These are phyloP conservation scores for Xylocampa areola DNA, from an alignment of 2,888 invertebrate genomes.

Conservation along the genomic window DNA sequence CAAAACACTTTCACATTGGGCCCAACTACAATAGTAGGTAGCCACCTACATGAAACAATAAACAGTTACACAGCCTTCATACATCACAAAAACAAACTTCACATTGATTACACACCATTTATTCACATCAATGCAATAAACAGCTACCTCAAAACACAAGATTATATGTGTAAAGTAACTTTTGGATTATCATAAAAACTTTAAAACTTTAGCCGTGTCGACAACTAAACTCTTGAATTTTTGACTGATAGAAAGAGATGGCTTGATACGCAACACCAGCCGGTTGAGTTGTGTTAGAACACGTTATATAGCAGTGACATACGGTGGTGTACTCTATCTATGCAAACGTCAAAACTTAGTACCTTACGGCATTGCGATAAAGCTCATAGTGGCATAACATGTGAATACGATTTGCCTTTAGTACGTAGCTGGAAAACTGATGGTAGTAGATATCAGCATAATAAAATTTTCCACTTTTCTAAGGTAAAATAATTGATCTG, in stretches of 20 bases:
- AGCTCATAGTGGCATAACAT: constrained; percentile 11
- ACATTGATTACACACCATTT: constrained; percentile 39
- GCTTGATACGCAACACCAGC: constrained; percentile 63
- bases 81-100: constrained; percentile 66
- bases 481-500: constrained; percentile 4
- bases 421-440: constrained; percentile 23
- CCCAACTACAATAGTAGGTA: constrained; percentile 76
- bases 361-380: accelerated
- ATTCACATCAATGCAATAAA: constrained; percentile 49
- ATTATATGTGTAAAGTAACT: constrained; percentile 63
- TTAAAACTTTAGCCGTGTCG: constrained; percentile 78
- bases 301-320: constrained; percentile 9
- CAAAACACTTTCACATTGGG: constrained; percentile 88
- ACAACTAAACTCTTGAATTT: constrained; percentile 75
- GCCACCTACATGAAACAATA: constrained; percentile 87
- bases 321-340: background rate
- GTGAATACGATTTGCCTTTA: background rate
- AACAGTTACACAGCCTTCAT: constrained; percentile 80
- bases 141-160: constrained; percentile 54
- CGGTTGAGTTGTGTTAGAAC: constrained; percentile 36
- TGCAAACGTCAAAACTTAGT: background rate
- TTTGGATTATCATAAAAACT: constrained; percentile 71
- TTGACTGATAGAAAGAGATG: constrained; percentile 72
- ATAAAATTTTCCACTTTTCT: constrained; percentile 3
- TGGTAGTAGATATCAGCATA: constrained; percentile 6